Percentiles rank a stretch among this genome's conserved stretches.
phyloP scores from a whole-genome alignment of 2,888 invertebrate genomes.

The Drosophila merina region DNA sequence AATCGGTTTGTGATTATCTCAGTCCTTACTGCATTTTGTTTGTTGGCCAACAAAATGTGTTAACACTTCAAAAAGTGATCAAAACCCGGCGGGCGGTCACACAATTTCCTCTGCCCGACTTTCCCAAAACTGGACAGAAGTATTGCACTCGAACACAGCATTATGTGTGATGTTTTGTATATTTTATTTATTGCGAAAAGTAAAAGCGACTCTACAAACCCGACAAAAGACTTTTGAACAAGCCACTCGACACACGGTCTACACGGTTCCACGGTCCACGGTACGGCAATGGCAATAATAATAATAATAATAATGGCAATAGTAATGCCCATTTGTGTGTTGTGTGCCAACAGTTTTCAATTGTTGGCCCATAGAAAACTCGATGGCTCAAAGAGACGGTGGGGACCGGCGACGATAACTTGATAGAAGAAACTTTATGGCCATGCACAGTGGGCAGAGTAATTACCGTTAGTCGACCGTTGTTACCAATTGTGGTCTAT shows the following conservation, averaged over 20 bases:
- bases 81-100: constrained; percentile 39
- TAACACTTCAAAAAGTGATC: constrained; percentile 20
- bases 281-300: constrained; percentile 34
- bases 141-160: constrained; percentile 5
- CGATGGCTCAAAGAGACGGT: not conserved
- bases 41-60: constrained; percentile 34
- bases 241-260: constrained; percentile 33
- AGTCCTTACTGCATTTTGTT: constrained; percentile 9
- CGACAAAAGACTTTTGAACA: constrained; percentile 37
- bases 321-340: constrained; percentile 39
- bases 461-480: constrained; percentile 52
- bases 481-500: constrained; percentile 43
- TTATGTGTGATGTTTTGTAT: constrained; percentile 16
- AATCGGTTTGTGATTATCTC: constrained; percentile 27
- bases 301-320: constrained; percentile 29
- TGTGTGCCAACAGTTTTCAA: constrained; percentile 48
- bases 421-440: constrained; percentile 52
- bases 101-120: constrained; percentile 55
- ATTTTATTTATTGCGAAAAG: constrained; percentile 60
- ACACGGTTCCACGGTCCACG: constrained; percentile 7
- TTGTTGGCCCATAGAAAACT: constrained; percentile 37
- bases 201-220: constrained; percentile 57
- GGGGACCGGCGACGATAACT: constrained; percentile 14
- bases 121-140: constrained; percentile 45
- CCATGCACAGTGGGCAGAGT: constrained; percentile 61